Evolutionary conservation across 1,140 invertebrate genomes (phyloP).

Genomic region (Saccostrea echinata): DNA sequence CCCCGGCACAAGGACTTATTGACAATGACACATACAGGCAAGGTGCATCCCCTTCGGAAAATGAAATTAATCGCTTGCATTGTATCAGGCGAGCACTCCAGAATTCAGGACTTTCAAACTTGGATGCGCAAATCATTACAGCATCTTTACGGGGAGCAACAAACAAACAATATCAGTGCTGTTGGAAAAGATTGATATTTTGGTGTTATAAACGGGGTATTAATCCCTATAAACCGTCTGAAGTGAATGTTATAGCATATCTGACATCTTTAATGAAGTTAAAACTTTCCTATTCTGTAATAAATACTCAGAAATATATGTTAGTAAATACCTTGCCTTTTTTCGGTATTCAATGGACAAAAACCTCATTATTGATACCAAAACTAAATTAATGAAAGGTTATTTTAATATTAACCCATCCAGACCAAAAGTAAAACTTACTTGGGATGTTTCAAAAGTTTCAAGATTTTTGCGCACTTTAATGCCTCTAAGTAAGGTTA

Average conservation of each 20-base stretch:
- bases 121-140: constrained; percentile 34
- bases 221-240: constrained; percentile 46
- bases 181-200: constrained; percentile 49
- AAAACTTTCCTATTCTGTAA: constrained; percentile 47
- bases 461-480: constrained; percentile 49
- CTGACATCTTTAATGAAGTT: constrained; percentile 27
- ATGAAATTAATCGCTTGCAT: constrained; percentile 33
- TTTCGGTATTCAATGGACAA: constrained; percentile 32
- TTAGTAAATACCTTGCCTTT: constrained; percentile 43
- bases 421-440: constrained; percentile 41
- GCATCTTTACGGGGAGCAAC: constrained; percentile 47
- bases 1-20: constrained; percentile 35
- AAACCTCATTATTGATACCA: constrained; percentile 36
- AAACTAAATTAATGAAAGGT: constrained; percentile 60
- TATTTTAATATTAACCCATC: constrained; percentile 56
- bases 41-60: constrained; percentile 27
- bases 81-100: constrained; percentile 28
- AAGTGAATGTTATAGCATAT: constrained; percentile 38
- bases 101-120: constrained; percentile 41
- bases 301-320: constrained; percentile 53
- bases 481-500: constrained; percentile 35
- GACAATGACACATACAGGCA: neutral
- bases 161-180: constrained; percentile 44
- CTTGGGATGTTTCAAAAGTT: constrained; percentile 61
- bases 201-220: constrained; percentile 48